Evolutionary conservation across 2,113 vertebrate genomes (phyloP), one percentile per base, ranked within the genome.

Genomic region (Triplophysa siluroides): DNA sequence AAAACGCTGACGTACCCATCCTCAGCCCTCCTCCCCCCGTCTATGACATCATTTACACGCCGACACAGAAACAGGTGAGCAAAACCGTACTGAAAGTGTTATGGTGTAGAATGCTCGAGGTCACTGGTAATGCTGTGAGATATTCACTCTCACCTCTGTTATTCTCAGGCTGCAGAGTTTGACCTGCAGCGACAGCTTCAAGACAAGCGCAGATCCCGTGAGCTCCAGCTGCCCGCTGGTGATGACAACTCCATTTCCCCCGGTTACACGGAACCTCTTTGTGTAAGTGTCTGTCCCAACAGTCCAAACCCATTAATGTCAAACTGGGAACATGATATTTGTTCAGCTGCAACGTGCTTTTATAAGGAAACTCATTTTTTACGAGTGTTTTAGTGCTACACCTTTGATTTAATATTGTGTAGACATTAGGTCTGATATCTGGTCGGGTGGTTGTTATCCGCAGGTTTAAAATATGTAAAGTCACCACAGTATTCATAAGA

Each of bases 31-130:
- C 92, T 56, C 78, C 90, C 81, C 33, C 91, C 0, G 91, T 93
- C 43, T 93, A 94, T 88, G 92, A 93, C 88, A 93, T 93, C 84
- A 93, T 93, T 88, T 93, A 94, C 87, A 93, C 92, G 3, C 92
- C 92, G 0, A 93, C 91, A 2, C 85, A 86, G 38, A 91, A 38
- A 83, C 84, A 92, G 87, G 92, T 91, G 76, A 91, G 84, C n/a
- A n/a, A 4, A 13, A 18, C 64, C 68, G 67, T 62, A 66, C 21
- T 47, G 67, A n/a, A 67, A 7, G 54, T 58, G 54, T 8, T 41
- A 60, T 19, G 29, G 14, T 64, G 54, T 41, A 13, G 50, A 47
- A 77, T 50, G 21, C 29, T 24, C 29, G 18, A 29, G 16, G 21
- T 50, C 4, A 12, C 11, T 83, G 50, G 50, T 54, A 52, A 81